Base-by-base conservation (phyloP, 2,797 vertebrate species). In the Echiichthys vipera region DNA sequence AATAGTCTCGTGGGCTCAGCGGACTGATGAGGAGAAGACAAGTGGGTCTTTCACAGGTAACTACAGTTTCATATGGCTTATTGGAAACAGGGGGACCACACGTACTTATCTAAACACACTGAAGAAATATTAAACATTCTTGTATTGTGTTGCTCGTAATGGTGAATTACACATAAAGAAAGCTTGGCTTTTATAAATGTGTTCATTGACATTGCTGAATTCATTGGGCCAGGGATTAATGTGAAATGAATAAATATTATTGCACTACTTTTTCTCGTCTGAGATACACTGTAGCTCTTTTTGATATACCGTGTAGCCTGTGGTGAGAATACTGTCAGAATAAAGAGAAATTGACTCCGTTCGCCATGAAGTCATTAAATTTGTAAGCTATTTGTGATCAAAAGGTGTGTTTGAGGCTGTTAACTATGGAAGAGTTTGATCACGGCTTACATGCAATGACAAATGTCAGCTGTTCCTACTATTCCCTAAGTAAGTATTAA, bases 1-100 rank as follows among this genome's bases (percentile, higher is more conserved):
- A 97, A 93, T 92, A 79, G 84, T 95, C 96, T 96, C 94, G 47
- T 88, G 90, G 93, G 96, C 95, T 95, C 95, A 65, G 89, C 84
- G 90, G 93, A 88, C 90, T 57, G 90, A 75, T 74, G 86, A 91
- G 93, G 86, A 88, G 89, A 91, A 94, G 71, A 71, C 72, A 91
- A 85, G 79, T 70, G 72, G 50, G 18, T 66, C 56, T 71, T 72
- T 90, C 72, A 81, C 68, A 74, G 72, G 74, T 71, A 83, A 25
- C 20, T 39, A 12, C 45, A 40, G 64, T 34, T 12, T 29, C 51
- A 29, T 15, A 25, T 46, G 40, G 55, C 53, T 68, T 12, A 56
- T 25, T 22, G 36, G 53, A 50, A 64, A 37, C 65, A 25, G 40
- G 34, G 46, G 40, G 50, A 20, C 14, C 11, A 1, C 25, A 34